Base-by-base conservation (phyloP, 1,140 invertebrate species). In the Diuraphis noxia region DNA sequence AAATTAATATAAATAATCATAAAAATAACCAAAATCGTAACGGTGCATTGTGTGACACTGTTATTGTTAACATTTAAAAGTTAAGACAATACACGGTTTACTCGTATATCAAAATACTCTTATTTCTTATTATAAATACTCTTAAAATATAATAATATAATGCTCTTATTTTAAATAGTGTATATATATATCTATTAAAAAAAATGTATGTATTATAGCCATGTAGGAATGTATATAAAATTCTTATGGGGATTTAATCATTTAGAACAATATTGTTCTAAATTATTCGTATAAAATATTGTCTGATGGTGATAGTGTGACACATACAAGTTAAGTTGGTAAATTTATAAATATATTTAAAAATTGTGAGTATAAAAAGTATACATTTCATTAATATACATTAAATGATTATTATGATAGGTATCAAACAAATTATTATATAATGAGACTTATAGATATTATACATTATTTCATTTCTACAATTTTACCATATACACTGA, bases 261-360 rank as follows among this genome's bases (percentile, higher is more conserved):
- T 8, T 72, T 72, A 72, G 56, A 72, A 72, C 56, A n/a, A n/a
- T 49, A 21, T n/a, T 72, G 10, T 72, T 72, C 56, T 17, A n/a
- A 72, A n/a, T 72, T 72, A 17, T n/a, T 72, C n/a, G n/a, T 72
- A n/a, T 34, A n/a, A 72, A 63, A 63, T 63, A 19, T 63, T 72
- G 30, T 72, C 30, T 63, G 56, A 17, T 5, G 56, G 30, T n/a
- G n/a, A 46, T 2, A 46, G 43, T 17, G 43, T 46, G 43, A n/a
- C 13, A 17, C 56, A 63, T 63, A 63, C 5, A n/a, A 63, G 10
- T n/a, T n/a, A 72, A 72, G n/a, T n/a, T 72, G 10, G 56, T n/a
- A 72, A 72, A 72, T 72, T 30, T 72, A n/a, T 72, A n/a, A n/a
- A 72, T 72, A 72, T 72, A 72, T 72, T 72, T 72, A n/a, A 72